These are phyloP conservation scores for Oxyura jamaicensis DNA, from an alignment of 2,113 vertebrate genomes.

Conservation along the genomic window DNA sequence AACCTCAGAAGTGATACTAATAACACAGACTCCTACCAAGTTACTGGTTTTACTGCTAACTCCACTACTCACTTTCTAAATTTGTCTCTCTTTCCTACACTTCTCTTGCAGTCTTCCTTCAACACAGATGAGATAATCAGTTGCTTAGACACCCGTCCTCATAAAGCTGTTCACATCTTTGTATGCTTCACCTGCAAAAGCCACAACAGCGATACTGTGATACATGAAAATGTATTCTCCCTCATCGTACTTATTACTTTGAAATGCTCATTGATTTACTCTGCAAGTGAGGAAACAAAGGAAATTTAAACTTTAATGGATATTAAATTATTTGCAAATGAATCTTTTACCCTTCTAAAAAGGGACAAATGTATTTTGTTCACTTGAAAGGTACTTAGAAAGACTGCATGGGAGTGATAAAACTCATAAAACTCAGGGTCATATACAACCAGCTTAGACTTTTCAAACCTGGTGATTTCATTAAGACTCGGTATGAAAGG, in stretches of 20 bases:
- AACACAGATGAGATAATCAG: slow-evolving; percentile 70
- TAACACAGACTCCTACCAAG: slow-evolving; percentile 42
- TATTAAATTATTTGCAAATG: slow-evolving; percentile 75
- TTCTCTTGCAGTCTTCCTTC: slow-evolving; percentile 40
- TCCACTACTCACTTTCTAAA: slow-evolving; percentile 52
- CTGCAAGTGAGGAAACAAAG: slow-evolving; percentile 63
- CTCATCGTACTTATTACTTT: slow-evolving; percentile 61
- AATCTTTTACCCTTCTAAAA: slow-evolving; percentile 66
- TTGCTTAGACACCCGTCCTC: slow-evolving; percentile 70
- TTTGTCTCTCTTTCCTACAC: slow-evolving; percentile 51
- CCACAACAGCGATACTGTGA: slow-evolving; percentile 22
- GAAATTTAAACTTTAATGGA: slow-evolving; percentile 74
- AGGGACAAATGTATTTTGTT: slow-evolving; percentile 41
- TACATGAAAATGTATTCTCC: slow-evolving; percentile 47
- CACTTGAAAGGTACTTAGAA: slow-evolving; percentile 57
- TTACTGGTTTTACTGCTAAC: slow-evolving; percentile 40
- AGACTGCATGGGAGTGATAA: slow-evolving; percentile 48
- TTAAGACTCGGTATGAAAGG: background rate
- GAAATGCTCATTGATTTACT: slow-evolving; percentile 67
- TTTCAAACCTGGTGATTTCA: background rate
- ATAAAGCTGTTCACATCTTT: slow-evolving; percentile 60
- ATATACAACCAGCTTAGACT: slow-evolving; percentile 53
- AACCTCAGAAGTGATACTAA: slow-evolving; percentile 66
- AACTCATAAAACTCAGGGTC: slow-evolving; percentile 25
- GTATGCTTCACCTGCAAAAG: slow-evolving; percentile 62